Conservation (phyloP, 1,140 invertebrate genomes). For the Aphidius ervi region DNA sequence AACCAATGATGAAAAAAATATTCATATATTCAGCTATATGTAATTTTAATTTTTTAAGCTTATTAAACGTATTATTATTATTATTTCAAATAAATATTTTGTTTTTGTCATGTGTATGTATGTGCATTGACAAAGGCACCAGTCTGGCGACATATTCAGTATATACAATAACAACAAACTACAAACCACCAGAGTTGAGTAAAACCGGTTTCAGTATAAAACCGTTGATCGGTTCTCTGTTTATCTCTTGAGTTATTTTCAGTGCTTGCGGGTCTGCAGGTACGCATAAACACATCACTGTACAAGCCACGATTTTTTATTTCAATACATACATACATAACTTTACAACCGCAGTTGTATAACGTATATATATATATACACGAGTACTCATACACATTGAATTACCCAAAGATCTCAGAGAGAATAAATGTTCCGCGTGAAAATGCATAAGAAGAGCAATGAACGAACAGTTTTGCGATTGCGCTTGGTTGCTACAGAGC, state of each 20-base stretch:
- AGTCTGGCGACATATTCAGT: too few species aligned
- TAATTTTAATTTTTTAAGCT: too few species aligned
- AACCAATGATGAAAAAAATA: too few species aligned
- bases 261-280: too few species aligned
- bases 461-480: slow-evolving; percentile 1
- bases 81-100: too few species aligned
- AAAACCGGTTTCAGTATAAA: slow-evolving; percentile 12
- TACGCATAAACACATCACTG: slow-evolving; percentile 7
- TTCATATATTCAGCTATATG: too few species aligned
- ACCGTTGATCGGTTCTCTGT: slow-evolving; percentile 11
- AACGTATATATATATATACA: neutral
- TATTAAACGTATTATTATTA: too few species aligned
- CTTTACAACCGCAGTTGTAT: neutral
- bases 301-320: slow-evolving; percentile 5
- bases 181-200: too few species aligned
- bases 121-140: too few species aligned
- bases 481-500: neutral
- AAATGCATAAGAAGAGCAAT: slow-evolving; percentile 4
- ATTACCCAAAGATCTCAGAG: neutral
- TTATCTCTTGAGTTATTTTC: too few species aligned
- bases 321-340: neutral
- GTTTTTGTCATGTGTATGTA: too few species aligned
- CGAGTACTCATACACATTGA: neutral
- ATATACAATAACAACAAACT: too few species aligned
- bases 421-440: neutral